Base-by-base conservation (phyloP, 92 coral and sea anemone species). In the Porites lobata region DNA sequence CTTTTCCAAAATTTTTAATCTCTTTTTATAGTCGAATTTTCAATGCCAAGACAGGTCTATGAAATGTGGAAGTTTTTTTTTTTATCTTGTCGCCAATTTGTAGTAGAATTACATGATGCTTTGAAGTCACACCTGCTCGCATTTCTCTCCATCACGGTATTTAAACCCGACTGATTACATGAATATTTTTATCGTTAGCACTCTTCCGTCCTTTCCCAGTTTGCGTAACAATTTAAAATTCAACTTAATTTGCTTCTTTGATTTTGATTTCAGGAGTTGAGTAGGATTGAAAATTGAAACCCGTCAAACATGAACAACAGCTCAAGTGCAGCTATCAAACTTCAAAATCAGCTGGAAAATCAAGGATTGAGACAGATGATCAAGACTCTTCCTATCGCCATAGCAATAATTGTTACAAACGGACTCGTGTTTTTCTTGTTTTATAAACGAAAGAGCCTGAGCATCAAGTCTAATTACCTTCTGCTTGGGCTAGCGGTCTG, bases 401-500 rank as follows among this genome's bases (percentile, higher is more conserved):
- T 73, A 6, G 80, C 53, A 22, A 72, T 72, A 9, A 75, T 53
- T 20, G 32, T 83, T 22, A 59, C 72, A 8, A 83, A 83, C 51
- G 87, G 87, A 83, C 64, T 83, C 14, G 87, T 83, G 15, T 47
- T 83, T 29, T 13, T 43, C 65, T 20, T 83, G 50, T 83, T 83
- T 64, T 83, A 63, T 72, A 73, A n/a, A 21, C 56, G 72, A 26
- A 29, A 47, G 22, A 14, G 43, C 43, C 80, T 83, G 2, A 80
- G 87, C 17, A 83, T 21, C 10, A 9, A 63, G 50, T 83, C 87
- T 50, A 83, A 83, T 26, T 43, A 57, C 72, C 26, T 83, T 22
- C 73, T 83, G 17, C 87, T 83, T 73, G 80, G 87, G 8, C 76
- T 83, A 20, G 87, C 87, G 64, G 43, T 83, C 22, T 83, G 87